Base-by-base conservation (phyloP, 2,797 vertebrate species). In the Chelmon rostratus region DNA sequence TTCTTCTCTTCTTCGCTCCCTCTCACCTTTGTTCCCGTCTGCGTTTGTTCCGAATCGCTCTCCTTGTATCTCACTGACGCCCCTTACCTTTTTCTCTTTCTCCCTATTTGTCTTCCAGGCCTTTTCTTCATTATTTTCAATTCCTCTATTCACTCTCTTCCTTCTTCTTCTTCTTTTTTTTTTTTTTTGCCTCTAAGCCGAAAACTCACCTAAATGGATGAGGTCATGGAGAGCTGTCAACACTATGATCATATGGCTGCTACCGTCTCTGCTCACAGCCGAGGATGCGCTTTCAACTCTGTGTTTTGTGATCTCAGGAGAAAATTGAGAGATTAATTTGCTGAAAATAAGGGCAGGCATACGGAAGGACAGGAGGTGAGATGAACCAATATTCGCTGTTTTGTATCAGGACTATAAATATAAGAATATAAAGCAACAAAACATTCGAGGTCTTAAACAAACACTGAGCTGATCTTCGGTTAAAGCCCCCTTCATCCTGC, bases 181-280 rank as follows among this genome's bases (percentile, higher is more conserved):
- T 52, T 52, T 54, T 68, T 78, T 84, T 57, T 83, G 76, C 80
- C 87, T 89, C 82, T 90, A 86, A 92, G 86, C 89, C 47, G 73
- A 93, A 92, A 91, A 90, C 92, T 92, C 88, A 93, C 92, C 84
- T 86, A 93, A 95, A 94, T 88, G 89, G 83, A 92, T 93, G 90
- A 94, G 92, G 89, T 95, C 94, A 95, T 90, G 87, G 78, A 83
- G 80, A 93, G 86, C 93, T 96, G 94, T 95, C 94, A 95, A 88
- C 94, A 88, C 94, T 81, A 88, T 88, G 94, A 95, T 95, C 92
- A 86, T 93, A 93, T 95, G 94, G 86, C 93, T 69, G 87, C 91
- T 92, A 87, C 89, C 80, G 89, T 89, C 91, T 89, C 79, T 35
- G 65, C 82, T 88, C 78, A 86, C 70, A 89, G 89, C 87, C 85